phyloP scores from a whole-genome alignment of 2,888 invertebrate genomes.

The Malachius bipustulatus region DNA sequence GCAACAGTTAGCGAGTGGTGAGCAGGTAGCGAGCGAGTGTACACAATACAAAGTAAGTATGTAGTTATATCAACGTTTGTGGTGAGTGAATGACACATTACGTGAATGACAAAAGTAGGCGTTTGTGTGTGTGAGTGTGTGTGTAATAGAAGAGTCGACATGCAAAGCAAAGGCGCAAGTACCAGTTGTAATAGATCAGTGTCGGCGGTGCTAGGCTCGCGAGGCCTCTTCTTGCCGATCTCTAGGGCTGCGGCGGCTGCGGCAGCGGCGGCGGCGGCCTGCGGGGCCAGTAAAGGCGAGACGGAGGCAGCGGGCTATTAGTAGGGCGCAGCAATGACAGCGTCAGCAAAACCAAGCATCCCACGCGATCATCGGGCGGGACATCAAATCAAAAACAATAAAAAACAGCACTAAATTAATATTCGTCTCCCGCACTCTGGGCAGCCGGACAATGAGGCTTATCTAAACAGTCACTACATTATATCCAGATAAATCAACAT shows the following conservation, averaged over 20 bases:
- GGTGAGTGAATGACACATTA: too few relatives aligned
- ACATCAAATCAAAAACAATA: constrained; percentile 34
- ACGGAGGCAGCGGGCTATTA: constrained; percentile 42
- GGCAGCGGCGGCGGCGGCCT: constrained; percentile 45
- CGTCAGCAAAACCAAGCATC: constrained; percentile 37
- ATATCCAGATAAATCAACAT: too few relatives aligned
- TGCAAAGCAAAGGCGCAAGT: constrained; percentile 43
- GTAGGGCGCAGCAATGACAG: constrained; percentile 34
- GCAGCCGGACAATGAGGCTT: constrained; percentile 14
- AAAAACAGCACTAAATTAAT: constrained; percentile 38
- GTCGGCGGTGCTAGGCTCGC: constrained; percentile 59
- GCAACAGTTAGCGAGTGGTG: too few relatives aligned
- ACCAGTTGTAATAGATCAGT: constrained; percentile 94
- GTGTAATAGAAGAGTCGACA: constrained; percentile 39
- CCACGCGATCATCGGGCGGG: too few relatives aligned
- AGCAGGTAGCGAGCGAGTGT: too few relatives aligned
- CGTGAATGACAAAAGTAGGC: too few relatives aligned
- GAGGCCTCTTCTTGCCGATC: constrained; percentile 93
- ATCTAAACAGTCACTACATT: constrained; percentile 1
- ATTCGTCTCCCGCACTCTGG: constrained; percentile 19
- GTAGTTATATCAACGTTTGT: too few relatives aligned
- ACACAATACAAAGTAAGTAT: too few relatives aligned
- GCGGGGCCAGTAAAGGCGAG: constrained; percentile 50
- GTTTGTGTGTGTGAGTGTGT: constrained; percentile 16
- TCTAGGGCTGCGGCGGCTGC: too few relatives aligned